These are phyloP conservation scores for Platyscelio sp. DNA, from an alignment of 2,888 invertebrate genomes.

Conservation along the genomic window DNA sequence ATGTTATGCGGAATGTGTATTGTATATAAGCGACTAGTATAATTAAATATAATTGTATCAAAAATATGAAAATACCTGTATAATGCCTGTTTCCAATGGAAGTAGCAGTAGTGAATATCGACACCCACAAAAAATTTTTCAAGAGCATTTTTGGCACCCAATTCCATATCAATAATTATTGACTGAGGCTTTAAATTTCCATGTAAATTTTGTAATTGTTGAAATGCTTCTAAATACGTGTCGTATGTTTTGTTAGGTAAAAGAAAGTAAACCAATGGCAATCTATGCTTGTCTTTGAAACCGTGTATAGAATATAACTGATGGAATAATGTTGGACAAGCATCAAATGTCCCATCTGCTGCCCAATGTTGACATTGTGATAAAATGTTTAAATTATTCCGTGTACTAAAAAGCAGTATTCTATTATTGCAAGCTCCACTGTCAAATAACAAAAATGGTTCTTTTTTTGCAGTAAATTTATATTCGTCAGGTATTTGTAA, in stretches of 20 bases:
- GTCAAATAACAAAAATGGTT: slow-evolving; percentile 2
- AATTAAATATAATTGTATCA: neutral
- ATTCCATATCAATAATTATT: slow-evolving; percentile 24
- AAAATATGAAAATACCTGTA: slow-evolving; percentile 10
- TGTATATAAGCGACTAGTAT: too few species aligned
- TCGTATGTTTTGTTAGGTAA: too few species aligned
- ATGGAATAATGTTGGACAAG: neutral
- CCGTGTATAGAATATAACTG: slow-evolving; percentile 17
- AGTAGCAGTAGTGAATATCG: slow-evolving; percentile 9
- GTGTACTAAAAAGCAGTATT: neutral
- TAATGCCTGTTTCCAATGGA: slow-evolving; percentile 19
- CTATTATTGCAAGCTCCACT: neutral
- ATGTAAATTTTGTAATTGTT: neutral
- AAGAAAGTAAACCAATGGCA: too few species aligned
- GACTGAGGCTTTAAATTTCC: slow-evolving; percentile 1
- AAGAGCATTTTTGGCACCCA: neutral
- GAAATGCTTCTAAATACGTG: neutral
- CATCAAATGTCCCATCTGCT: slow-evolving; percentile 17
- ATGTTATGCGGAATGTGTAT: too few species aligned
- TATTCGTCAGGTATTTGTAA: neutral
- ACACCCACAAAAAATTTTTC: neutral
- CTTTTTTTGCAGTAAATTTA: neutral
- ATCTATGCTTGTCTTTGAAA: neutral
- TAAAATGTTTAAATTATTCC: neutral
- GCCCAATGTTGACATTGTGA: neutral